These are phyloP conservation scores for Eupithecia insigniata DNA, from an alignment of 2,888 invertebrate genomes.

Conservation along the genomic window DNA sequence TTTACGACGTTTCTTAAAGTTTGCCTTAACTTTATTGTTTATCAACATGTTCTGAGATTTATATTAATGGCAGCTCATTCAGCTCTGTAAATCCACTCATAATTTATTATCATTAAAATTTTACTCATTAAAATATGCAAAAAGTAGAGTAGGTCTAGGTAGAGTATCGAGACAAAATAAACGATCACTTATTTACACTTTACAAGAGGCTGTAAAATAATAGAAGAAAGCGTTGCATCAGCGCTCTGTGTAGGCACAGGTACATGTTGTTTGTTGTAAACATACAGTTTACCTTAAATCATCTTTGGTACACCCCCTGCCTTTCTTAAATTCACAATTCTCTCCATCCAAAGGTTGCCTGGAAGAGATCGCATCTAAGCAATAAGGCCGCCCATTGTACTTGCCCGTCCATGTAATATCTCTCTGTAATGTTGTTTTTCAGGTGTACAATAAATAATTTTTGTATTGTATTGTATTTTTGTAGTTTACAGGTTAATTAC, in stretches of 20 bases:
- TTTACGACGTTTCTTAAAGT: conserved; percentile 62
- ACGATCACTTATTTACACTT: neutral
- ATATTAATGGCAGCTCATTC: conserved; percentile 68
- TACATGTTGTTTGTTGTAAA: conserved; percentile 2
- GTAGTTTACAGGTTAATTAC: conserved; percentile 20
- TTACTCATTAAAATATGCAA: neutral
- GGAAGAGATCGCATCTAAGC: no score
- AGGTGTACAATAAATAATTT: no score
- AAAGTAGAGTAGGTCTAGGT: neutral
- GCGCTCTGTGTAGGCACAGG: no score
- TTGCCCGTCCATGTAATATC: no score
- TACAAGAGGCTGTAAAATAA: neutral
- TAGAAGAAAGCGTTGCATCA: conserved; percentile 39
- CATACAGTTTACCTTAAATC: neutral
- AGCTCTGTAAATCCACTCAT: conserved; percentile 56
- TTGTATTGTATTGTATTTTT: no score
- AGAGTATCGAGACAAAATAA: neutral
- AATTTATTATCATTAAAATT: conserved; percentile 46
- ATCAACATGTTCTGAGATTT: conserved; percentile 74
- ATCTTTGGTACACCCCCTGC: no score
- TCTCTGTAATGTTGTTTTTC: no score
- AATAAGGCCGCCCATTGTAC: no score
- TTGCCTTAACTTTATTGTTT: conserved; percentile 81
- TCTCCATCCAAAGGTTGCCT: no score
- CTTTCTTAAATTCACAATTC: no score